phyloP scores from a whole-genome alignment of 1,140 invertebrate species.

The Adelges cooleyi region DNA sequence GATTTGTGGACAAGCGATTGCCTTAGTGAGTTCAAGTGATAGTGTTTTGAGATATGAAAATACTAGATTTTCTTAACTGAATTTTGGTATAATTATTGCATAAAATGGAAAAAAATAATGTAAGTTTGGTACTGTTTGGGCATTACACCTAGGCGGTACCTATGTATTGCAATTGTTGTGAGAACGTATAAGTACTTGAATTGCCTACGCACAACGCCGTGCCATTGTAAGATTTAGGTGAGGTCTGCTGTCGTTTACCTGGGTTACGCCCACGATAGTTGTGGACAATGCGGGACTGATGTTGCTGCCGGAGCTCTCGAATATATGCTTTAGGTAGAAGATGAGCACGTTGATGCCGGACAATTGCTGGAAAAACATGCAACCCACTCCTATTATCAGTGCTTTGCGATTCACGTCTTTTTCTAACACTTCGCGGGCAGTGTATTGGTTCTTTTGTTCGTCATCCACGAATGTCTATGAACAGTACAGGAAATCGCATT shows the following conservation, averaged over 20 bases:
- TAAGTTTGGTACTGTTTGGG: too few relatives aligned
- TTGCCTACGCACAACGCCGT: slow-evolving; percentile 20
- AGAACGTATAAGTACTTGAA: neutral
- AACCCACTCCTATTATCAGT: slow-evolving; percentile 54
- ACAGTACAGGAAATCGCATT: too few relatives aligned
- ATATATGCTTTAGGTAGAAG: slow-evolving; percentile 64
- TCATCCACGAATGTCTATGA: slow-evolving; percentile 8
- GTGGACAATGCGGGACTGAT: slow-evolving; percentile 46
- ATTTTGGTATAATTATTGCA: too few relatives aligned
- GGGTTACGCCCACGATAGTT: slow-evolving; percentile 66
- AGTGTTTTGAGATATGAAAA: too few relatives aligned
- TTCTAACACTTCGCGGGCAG: slow-evolving; percentile 1
- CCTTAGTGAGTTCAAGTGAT: too few relatives aligned
- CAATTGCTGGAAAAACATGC: slow-evolving; percentile 78
- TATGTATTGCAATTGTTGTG: too few relatives aligned
- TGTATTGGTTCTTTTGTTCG: neutral
- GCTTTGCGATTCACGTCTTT: slow-evolving; percentile 39
- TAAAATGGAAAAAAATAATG: too few relatives aligned
- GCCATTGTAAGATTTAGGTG: neutral
- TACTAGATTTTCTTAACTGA: too few relatives aligned
- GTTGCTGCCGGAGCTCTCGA: slow-evolving; percentile 46
- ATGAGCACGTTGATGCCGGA: slow-evolving; percentile 78
- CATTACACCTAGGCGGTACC: too few relatives aligned
- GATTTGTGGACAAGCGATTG: too few relatives aligned
- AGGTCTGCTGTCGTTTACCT: slow-evolving; percentile 42